Evolutionary conservation across 1,140 invertebrate genomes (phyloP), one percentile per base, ranked within the genome.

Genomic region (Aphelinus atriplicis): DNA sequence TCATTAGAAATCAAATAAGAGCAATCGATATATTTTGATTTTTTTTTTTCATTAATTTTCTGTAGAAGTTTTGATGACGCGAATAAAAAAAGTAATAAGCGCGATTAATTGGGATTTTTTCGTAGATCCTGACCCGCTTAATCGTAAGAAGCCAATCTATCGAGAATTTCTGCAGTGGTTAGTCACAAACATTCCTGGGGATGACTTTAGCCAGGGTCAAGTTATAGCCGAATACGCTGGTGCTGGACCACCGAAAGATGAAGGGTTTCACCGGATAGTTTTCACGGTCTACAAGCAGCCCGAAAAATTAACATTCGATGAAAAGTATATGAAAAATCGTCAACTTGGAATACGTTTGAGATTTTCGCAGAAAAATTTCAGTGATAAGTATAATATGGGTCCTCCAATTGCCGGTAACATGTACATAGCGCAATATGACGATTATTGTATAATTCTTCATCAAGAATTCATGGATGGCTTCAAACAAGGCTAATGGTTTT

Each of bases 71-170:
- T 26, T 26, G 26, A 26, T 26, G 26, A 26, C 26, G 26, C 26
- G 26, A 26, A 26, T 26, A 26, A 26, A 26, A 26, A 26, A 26
- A 26, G 0, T 26, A 26, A 26, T 26, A 26, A 26, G 26, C 26
- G 26, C 26, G 26, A 26, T 26, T 26, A 26, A 26, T 26, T 26
- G 26, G 26, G 26, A 26, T 26, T 26, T 26, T 26, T 26, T 26
- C 26, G 26, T 82, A 94, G 96, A 97, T 92, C 95, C 95, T 1
- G 96, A 98, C 90, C 95, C 95, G 6, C 96, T 96, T 7, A 95
- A 93, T 81, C 91, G 95, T 4, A 87, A 91, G 4, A 89, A 94
- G 45, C 94, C 92, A 0, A 93, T 91, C 70, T 93, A 92, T 80
- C 89, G 45, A 1, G 66, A 46, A 57, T 57, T 57, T 10, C 48